A percentile compares a stretch with the other conserved stretches of the same genome.
These are phyloP conservation scores for Podotricha telesiphe DNA, from an alignment of 2,888 invertebrate species.

Conservation along the genomic window DNA sequence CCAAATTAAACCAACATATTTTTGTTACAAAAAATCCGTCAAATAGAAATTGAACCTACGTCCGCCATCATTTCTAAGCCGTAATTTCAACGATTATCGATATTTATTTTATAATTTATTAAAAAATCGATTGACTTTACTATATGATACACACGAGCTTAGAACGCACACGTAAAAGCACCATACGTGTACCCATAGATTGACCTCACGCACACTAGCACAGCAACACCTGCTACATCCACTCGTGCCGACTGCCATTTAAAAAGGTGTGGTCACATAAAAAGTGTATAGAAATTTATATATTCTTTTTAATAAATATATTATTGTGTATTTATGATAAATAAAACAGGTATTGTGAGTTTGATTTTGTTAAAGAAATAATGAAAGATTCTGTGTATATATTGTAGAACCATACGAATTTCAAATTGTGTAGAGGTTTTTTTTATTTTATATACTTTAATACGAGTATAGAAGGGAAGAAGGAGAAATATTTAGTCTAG, in stretches of 20 bases:
- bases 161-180: constrained; percentile 50
- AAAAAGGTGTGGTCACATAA: constrained; percentile 52
- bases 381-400: neutral
- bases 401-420: too few relatives aligned
- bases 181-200: constrained; percentile 50
- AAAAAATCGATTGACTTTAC: neutral
- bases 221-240: constrained; percentile 69
- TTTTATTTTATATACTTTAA: too few relatives aligned
- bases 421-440: too few relatives aligned
- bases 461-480: too few relatives aligned
- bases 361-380: neutral
- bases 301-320: neutral
- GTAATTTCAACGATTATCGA: too few relatives aligned
- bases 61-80: too few relatives aligned
- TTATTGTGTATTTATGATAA: neutral
- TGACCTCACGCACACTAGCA: constrained; percentile 77
- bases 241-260: constrained; percentile 80
- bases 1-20: too few relatives aligned
- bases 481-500: too few relatives aligned
- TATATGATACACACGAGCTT: constrained; percentile 21
- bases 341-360: neutral
- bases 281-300: neutral
- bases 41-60: too few relatives aligned
- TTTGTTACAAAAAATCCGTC: too few relatives aligned
- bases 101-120: neutral